Evolutionary conservation across 2,797 vertebrate species (phyloP).

Genomic region (Typhlichthys eigenmanni): DNA sequence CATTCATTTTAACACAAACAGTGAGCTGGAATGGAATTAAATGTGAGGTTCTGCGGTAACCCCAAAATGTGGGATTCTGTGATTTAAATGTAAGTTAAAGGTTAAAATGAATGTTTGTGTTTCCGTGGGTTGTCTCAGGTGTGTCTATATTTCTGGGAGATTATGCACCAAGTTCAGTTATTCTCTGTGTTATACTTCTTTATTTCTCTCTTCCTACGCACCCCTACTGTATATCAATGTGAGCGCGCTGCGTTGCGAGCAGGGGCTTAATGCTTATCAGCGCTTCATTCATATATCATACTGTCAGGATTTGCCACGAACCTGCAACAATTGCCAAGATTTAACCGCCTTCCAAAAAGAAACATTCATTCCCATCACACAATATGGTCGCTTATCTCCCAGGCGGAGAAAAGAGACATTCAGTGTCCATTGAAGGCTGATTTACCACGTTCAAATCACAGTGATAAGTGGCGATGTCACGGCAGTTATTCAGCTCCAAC

Average conservation of each 20-base stretch:
- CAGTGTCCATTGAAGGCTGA: conserved; percentile 41
- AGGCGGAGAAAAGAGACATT: conserved; percentile 40
- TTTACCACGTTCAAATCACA: conserved; percentile 46
- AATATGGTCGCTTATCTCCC: conserved; percentile 48
- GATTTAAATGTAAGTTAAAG: too few relatives aligned
- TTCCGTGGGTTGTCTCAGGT: conserved; percentile 18
- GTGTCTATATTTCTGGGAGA: conserved; percentile 4
- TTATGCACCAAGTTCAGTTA: conserved; percentile 5
- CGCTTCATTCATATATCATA: conserved; percentile 55
- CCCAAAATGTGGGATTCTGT: too few relatives aligned
- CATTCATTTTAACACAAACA: too few relatives aligned
- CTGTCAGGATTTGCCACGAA: conserved; percentile 34
- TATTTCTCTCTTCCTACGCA: conserved; percentile 13
- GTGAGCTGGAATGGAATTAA: too few relatives aligned
- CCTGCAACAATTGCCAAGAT: conserved; percentile 36
- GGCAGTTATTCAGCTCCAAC: conserved; percentile 30
- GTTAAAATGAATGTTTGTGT: not conserved
- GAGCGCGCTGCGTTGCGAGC: conserved; percentile 29
- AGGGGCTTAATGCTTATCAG: conserved; percentile 58
- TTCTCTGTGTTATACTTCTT: conserved; percentile 8
- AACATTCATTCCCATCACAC: conserved; percentile 35
- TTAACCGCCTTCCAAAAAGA: conserved; percentile 34
- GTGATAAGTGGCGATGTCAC: conserved; percentile 47
- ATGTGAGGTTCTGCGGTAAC: too few relatives aligned
- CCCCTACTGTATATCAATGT: conserved; percentile 16